Evolutionary conservation across 2,113 vertebrate genomes (phyloP).

Genomic region (Pachypanchax playfairii): DNA sequence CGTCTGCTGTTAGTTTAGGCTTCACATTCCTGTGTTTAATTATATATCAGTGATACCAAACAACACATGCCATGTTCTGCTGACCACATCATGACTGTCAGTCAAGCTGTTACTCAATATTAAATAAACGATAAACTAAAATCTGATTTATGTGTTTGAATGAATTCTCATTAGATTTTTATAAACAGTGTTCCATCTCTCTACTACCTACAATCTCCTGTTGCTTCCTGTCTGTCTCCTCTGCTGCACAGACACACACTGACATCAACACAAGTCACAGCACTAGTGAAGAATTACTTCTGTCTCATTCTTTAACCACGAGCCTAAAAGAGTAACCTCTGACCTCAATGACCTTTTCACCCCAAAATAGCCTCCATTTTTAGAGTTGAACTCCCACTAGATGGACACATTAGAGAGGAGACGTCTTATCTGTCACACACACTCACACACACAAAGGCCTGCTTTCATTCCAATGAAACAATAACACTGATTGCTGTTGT

Average conservation of each 20-base stretch:
- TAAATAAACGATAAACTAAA: too few relatives aligned
- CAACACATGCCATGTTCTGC: too few relatives aligned
- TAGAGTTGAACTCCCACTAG: conserved; percentile 9
- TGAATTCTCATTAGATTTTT: too few relatives aligned
- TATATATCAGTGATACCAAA: too few relatives aligned
- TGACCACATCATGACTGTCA: too few relatives aligned
- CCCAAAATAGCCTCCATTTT: conserved; percentile 23
- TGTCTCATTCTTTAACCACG: conserved; percentile 11
- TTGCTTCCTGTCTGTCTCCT: not conserved
- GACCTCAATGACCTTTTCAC: conserved; percentile 25
- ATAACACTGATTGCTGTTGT: conserved; percentile 77
- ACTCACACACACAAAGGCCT: conserved; percentile 6
- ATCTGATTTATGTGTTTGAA: too few relatives aligned
- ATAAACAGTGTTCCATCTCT: too few relatives aligned
- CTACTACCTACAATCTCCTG: too few relatives aligned
- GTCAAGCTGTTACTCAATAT: too few relatives aligned
- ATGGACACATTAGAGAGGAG: not conserved
- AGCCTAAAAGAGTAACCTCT: conserved; percentile 30
- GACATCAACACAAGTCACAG: not conserved
- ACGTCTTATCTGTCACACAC: conserved; percentile 14
- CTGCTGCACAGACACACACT: not conserved
- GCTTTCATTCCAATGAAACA: conserved; percentile 74
- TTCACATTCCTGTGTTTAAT: too few relatives aligned
- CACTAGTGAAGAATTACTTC: conserved; percentile 17
- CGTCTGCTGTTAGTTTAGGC: too few relatives aligned